Conservation (phyloP, 2,888 invertebrate species). For the Drosophila paramelanica region DNA sequence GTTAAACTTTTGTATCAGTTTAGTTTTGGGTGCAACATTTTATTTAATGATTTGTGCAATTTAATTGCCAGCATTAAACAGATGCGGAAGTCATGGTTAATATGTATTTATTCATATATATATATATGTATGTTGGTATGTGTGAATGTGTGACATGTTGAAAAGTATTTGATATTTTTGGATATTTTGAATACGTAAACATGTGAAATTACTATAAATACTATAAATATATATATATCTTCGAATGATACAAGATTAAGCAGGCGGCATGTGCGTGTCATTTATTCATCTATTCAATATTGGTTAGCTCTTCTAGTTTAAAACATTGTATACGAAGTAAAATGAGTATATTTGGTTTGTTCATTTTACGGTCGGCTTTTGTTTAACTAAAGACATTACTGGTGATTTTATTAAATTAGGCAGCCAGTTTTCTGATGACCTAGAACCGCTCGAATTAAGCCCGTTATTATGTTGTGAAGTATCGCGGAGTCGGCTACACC, state of each 20-base stretch:
- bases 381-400: too few relatives aligned
- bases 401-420: too few relatives aligned
- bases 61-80: conserved; percentile 40
- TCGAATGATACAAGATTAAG: neutral
- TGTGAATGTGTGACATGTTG: conserved; percentile 2
- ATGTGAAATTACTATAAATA: neutral
- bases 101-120: conserved; percentile 4
- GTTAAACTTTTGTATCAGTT: conserved; percentile 21
- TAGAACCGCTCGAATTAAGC: too few relatives aligned
- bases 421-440: too few relatives aligned
- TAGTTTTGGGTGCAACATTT: conserved; percentile 11
- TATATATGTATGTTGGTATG: neutral
- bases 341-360: too few relatives aligned
- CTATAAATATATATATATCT: neutral
- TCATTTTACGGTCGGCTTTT: too few relatives aligned
- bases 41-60: conserved; percentile 25
- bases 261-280: conserved; percentile 12
- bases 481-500: too few relatives aligned
- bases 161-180: neutral
- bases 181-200: neutral
- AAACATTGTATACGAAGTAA: too few relatives aligned
- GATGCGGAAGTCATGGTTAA: conserved; percentile 43
- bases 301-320: conserved; percentile 5
- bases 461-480: too few relatives aligned
- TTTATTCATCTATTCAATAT: conserved; percentile 4